phyloP scores from a whole-genome alignment of 2,113 vertebrate genomes.

The Oplegnathus fasciatus region DNA sequence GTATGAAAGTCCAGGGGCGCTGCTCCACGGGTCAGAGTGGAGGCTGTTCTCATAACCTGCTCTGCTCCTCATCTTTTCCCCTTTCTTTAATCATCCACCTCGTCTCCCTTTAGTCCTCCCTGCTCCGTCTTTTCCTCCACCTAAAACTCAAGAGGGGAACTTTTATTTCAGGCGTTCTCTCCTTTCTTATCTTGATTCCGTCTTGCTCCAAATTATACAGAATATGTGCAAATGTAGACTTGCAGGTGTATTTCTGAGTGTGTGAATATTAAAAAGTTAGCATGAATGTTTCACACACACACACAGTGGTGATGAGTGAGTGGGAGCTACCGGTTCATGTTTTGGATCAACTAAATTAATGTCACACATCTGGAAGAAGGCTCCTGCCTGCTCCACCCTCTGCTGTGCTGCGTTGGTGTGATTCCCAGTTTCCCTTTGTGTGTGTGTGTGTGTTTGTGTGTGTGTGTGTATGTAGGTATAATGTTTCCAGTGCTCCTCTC shows the following conservation, averaged over 20 bases:
- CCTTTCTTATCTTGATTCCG: background rate
- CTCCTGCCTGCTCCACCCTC: slow-evolving; percentile 82
- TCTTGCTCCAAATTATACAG: slow-evolving; percentile 1
- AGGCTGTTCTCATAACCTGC: slow-evolving; percentile 81
- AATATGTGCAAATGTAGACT: background rate
- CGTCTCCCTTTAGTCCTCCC: slow-evolving; percentile 2
- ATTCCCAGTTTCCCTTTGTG: slow-evolving; percentile 79
- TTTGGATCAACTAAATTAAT: slow-evolving; percentile 83
- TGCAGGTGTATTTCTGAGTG: slow-evolving; percentile 40
- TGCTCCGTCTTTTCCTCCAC: slow-evolving; percentile 26
- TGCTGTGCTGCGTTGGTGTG: slow-evolving; percentile 83
- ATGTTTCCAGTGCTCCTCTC: slow-evolving; percentile 81
- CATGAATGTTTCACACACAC: slow-evolving; percentile 8
- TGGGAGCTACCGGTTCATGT: slow-evolving; percentile 85
- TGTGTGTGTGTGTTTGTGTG: slow-evolving; percentile 52
- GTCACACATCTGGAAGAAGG: slow-evolving; percentile 84
- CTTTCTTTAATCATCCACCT: slow-evolving; percentile 46
- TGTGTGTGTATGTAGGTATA: slow-evolving; percentile 72
- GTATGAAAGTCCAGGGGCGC: slow-evolving; percentile 77
- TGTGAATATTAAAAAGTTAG: slow-evolving; percentile 21
- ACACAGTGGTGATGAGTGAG: slow-evolving; percentile 74
- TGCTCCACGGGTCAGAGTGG: slow-evolving; percentile 78
- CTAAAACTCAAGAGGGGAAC: slow-evolving; percentile 17
- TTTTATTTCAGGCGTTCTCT: background rate
- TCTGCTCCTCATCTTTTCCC: slow-evolving; percentile 55